These are phyloP conservation scores for Turritopsis rubra DNA, from an alignment of 30 jellyfish, hydroid and myxozoan genomes.

Conservation along the genomic window DNA sequence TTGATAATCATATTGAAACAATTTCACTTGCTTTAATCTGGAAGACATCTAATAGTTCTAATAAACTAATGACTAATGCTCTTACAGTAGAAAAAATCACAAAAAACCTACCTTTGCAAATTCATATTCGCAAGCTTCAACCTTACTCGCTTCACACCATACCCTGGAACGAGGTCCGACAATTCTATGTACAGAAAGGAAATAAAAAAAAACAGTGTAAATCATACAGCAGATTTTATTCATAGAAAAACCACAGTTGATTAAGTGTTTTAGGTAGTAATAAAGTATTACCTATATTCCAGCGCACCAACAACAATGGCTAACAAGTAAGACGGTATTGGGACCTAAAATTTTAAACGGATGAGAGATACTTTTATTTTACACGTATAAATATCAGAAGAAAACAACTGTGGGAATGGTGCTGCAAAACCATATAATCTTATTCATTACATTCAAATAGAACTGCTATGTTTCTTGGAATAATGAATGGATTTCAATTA, in stretches of 20 bases:
- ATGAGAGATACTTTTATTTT: too few species aligned
- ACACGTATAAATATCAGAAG: neutral
- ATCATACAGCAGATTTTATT: neutral
- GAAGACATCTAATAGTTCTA: too few species aligned
- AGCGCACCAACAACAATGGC: constrained; percentile 90
- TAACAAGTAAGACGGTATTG: constrained; percentile 84
- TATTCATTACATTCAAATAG: too few species aligned
- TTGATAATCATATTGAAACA: too few species aligned
- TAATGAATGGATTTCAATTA: too few species aligned
- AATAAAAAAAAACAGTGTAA: neutral
- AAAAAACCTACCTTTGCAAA: constrained; percentile 73
- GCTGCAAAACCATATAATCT: too few species aligned
- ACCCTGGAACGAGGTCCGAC: constrained; percentile 90
- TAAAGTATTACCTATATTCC: constrained; percentile 60
- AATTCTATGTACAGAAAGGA: constrained; percentile 19
- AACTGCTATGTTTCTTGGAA: too few species aligned
- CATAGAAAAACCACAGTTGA: too few species aligned
- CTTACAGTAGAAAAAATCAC: too few species aligned
- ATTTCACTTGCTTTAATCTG: too few species aligned
- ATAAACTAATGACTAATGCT: too few species aligned
- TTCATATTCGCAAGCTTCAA: constrained; percentile 75
- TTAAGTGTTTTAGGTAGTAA: neutral
- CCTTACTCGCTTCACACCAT: constrained; percentile 75
- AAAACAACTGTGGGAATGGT: neutral
- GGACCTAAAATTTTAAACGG: constrained; percentile 59